Evolutionary conservation across 2,113 vertebrate genomes (phyloP), one percentile per base, ranked within the genome.

Genomic region (Natator depressus): DNA sequence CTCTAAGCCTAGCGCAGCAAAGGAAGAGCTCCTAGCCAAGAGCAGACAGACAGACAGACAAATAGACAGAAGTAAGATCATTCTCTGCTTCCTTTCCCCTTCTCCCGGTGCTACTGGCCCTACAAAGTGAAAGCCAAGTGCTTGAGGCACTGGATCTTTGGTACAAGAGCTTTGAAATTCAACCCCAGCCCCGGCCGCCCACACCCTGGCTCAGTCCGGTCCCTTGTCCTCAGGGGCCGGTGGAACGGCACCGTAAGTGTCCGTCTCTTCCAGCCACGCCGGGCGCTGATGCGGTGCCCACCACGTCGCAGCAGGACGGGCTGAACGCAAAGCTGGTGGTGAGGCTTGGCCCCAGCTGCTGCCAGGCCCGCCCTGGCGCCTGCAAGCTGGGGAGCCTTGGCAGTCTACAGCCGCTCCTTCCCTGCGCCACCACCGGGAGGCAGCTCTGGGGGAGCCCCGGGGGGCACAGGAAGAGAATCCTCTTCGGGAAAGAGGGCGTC

Each of bases 1-100:
- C 88, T 97, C 97, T 98, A 98, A 98, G 97, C 96, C 97, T 94
- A 97, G 97, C 97, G 97, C 96, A 94, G 97, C 95, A 87, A 97
- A 98, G 96, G 97, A 94, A 83, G 57, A 49, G 57, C 62, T 27
- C 49, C 46, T 42, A 97, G 90, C 85, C 81, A 82, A 91, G 54
- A 51, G 94, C 97, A 97, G 98, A 38, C 25, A 97, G 98, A 98
- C 97, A 98, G 98, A 96, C 96, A 97, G 96, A 72, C 65, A 22
- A 93, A 91, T 95, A 96, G 94, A 94, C 96, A 93, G 95, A 89
- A 96, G 96, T 96, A 89, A 96, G 96, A 91, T 91, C 29, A 69
- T 27, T 35, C 35, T 53, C 57, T 57, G 31, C 82, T 59, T n/a
- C 51, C 54, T 50, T 38, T 72, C 85, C 90, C 80, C 55, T 88